A percentile compares a stretch with the other conserved stretches of the same genome.
Evolutionary conservation across 2,888 invertebrate genomes (phyloP).

Genomic region (Ophion slaviceki): DNA sequence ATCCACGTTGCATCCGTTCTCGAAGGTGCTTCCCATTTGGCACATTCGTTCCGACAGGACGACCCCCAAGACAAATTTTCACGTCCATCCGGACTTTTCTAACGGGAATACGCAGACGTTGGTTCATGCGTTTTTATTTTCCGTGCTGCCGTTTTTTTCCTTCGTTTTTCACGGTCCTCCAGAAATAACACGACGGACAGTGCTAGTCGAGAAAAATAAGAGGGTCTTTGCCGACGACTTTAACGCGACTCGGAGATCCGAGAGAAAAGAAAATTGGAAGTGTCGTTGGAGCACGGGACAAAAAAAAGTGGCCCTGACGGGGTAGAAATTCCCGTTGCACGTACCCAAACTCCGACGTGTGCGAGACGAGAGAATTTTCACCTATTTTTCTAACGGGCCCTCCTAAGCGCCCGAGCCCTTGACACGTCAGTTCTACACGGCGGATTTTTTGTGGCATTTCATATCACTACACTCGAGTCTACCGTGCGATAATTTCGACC

Average conservation of each 20-base stretch:
- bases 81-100: conserved; percentile 49
- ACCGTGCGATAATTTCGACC: too few relatives aligned
- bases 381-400: conserved; percentile 35
- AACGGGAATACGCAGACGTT: conserved; percentile 32
- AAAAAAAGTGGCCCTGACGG: conserved; percentile 42
- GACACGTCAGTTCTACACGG: conserved; percentile 47
- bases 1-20: conserved; percentile 24
- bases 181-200: conserved; percentile 52
- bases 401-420: conserved; percentile 11
- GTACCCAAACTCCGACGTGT: conserved; percentile 30
- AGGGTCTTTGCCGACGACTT: conserved; percentile 63
- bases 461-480: background rate
- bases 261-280: conserved; percentile 43
- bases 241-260: conserved; percentile 61
- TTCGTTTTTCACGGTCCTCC: conserved; percentile 7
- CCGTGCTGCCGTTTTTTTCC: background rate
- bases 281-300: conserved; percentile 5
- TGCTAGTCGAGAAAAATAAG: conserved; percentile 47
- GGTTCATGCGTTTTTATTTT: background rate
- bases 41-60: conserved; percentile 31
- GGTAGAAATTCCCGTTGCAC: conserved; percentile 10
- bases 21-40: conserved; percentile 46
- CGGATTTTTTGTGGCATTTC: conserved; percentile 28
- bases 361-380: conserved; percentile 32
- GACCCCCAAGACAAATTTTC: conserved; percentile 37